Evolutionary conservation across 2,888 invertebrate species (phyloP).

Genomic region (Pseudococcus longispinus): DNA sequence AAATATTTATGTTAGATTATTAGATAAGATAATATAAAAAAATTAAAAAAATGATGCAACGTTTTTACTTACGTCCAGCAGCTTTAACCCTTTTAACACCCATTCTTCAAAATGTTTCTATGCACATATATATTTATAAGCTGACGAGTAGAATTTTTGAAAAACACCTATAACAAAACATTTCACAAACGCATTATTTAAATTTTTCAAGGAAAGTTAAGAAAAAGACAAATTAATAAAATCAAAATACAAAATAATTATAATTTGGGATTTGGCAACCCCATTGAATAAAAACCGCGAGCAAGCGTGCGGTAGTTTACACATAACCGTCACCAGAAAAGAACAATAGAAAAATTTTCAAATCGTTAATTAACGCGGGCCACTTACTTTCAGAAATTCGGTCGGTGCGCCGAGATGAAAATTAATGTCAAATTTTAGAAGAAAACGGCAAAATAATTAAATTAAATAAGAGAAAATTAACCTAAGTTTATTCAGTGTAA

Average conservation of each 20-base stretch:
- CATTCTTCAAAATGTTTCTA: not conserved
- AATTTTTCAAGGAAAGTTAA: not conserved
- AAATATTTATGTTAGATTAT: not conserved
- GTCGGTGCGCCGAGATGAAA: not conserved
- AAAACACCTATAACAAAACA: constrained; percentile 9
- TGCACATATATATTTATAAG: not conserved
- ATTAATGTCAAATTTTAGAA: not conserved
- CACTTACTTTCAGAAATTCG: constrained; percentile 4
- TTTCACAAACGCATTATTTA: not conserved
- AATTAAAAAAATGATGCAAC: not conserved
- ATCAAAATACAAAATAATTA: not conserved
- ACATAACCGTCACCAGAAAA: constrained; percentile 32
- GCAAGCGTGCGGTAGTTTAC: constrained; percentile 21
- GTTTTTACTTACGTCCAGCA: not conserved
- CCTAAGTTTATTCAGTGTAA: not conserved
- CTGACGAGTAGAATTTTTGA: not conserved
- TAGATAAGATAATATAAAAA: not conserved
- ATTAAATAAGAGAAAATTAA: not conserved
- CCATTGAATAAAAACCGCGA: not conserved
- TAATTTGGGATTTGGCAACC: not conserved
- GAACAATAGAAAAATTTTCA: constrained; percentile 36
- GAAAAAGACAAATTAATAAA: not conserved
- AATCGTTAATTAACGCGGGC: constrained; percentile 37
- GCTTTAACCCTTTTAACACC: not conserved
- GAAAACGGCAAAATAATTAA: not conserved